These are phyloP conservation scores for Beaufortia kweichowensis DNA, from an alignment of 2,113 vertebrate genomes.

Conservation along the genomic window DNA sequence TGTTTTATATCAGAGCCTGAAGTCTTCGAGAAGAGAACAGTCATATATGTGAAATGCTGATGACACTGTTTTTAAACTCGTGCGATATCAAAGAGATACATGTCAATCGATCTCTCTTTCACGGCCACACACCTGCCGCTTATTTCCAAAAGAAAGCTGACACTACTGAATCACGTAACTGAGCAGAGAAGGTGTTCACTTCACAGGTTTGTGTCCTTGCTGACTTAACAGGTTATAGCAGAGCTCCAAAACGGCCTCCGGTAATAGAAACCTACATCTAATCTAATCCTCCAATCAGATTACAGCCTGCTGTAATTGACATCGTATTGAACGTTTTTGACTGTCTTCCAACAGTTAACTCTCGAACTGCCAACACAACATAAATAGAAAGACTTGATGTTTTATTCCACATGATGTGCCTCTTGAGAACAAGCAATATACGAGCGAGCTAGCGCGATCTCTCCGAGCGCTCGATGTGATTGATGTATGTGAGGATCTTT, in stretches of 20 bases:
- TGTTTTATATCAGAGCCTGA: slow-evolving; percentile 4
- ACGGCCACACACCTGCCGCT: slow-evolving; percentile 21
- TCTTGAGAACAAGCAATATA: slow-evolving; percentile 37
- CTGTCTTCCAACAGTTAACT: slow-evolving; percentile 38
- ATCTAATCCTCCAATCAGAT: slow-evolving; percentile 37
- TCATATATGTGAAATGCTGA: slow-evolving; percentile 36
- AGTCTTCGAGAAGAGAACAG: slow-evolving; percentile 7
- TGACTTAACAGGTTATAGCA: slow-evolving; percentile 40
- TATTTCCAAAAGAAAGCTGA: slow-evolving; percentile 41
- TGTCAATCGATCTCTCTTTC: slow-evolving; percentile 39
- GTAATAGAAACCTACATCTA: slow-evolving; percentile 39
- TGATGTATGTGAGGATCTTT: slow-evolving; percentile 52
- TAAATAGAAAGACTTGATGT: slow-evolving; percentile 51
- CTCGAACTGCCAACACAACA: slow-evolving; percentile 35
- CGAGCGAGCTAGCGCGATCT: slow-evolving; percentile 33
- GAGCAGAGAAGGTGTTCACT: slow-evolving; percentile 24
- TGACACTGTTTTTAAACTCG: slow-evolving; percentile 35
- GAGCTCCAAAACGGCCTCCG: slow-evolving; percentile 34
- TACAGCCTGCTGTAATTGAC: slow-evolving; percentile 40
- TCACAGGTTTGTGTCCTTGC: slow-evolving; percentile 37
- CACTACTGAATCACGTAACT: slow-evolving; percentile 31
- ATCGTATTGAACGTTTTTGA: slow-evolving; percentile 39
- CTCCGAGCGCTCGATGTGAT: slow-evolving; percentile 47
- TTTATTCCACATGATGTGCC: slow-evolving; percentile 62
- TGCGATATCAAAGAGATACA: slow-evolving; percentile 43